Conservation (phyloP, 2,797 vertebrate species). For the Tauraco hartlaubi region DNA sequence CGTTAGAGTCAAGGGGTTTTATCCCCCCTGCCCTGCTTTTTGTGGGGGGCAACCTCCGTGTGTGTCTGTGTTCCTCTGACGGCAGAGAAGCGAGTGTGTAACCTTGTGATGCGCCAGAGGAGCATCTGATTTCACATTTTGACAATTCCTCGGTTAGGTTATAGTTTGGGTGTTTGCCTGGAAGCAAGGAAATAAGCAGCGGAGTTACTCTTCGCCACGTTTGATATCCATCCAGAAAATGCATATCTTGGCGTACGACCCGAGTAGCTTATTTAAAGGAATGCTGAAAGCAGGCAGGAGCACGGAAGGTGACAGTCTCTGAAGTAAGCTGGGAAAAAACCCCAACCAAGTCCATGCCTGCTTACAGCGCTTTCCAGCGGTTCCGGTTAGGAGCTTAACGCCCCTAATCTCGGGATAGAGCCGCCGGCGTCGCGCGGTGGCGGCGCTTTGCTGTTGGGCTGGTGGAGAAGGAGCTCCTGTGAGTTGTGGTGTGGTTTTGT, state of each 20-base stretch:
- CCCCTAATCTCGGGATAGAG: background rate
- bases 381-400: background rate
- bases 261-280: accelerated
- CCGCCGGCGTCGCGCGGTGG: accelerated
- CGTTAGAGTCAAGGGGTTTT: background rate
- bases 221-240: background rate
- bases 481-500: accelerated
- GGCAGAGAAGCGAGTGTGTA: background rate
- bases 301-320: background rate
- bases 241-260: accelerated
- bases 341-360: background rate
- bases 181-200: accelerated
- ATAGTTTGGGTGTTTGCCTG: accelerated
- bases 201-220: accelerated
- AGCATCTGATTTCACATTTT: accelerated
- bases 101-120: accelerated
- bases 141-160: background rate
- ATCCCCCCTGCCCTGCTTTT: accelerated
- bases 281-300: background rate
- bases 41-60: accelerated
- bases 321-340: background rate
- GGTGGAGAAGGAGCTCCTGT: background rate
- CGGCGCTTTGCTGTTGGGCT: background rate
- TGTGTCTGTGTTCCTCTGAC: background rate
- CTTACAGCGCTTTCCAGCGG: background rate